Evolutionary conservation across 2,797 vertebrate species (phyloP).

Genomic region (Falco concolor): DNA sequence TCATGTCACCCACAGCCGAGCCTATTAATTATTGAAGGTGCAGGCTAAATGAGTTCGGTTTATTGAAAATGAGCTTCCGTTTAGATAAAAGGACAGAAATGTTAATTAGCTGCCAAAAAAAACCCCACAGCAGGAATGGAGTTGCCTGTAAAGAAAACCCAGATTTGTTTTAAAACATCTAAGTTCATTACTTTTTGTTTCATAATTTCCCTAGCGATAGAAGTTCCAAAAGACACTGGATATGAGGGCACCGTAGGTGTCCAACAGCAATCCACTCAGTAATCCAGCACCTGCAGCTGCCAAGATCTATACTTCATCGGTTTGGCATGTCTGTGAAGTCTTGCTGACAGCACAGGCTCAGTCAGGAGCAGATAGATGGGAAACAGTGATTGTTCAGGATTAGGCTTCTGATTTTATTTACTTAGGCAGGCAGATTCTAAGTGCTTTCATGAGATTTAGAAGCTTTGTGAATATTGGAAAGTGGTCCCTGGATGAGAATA

Average conservation of each 20-base stretch:
- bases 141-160: background rate
- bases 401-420: background rate
- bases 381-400: background rate
- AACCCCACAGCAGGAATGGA: background rate
- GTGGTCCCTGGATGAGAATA: background rate
- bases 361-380: background rate
- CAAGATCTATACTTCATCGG: background rate
- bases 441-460: background rate
- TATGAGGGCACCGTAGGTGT: background rate
- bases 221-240: background rate
- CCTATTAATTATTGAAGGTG: background rate
- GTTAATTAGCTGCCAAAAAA: background rate
- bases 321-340: background rate
- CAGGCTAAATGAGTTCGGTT: background rate
- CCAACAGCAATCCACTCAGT: background rate
- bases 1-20: background rate
- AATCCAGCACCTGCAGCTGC: background rate
- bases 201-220: background rate
- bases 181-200: background rate
- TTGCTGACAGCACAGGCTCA: background rate
- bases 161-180: background rate
- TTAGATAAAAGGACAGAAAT: background rate
- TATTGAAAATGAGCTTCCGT: background rate
- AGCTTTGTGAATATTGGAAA: background rate
- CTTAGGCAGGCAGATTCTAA: background rate